phyloP scores from a whole-genome alignment of 2,113 vertebrate genomes.

The Apus apus region DNA sequence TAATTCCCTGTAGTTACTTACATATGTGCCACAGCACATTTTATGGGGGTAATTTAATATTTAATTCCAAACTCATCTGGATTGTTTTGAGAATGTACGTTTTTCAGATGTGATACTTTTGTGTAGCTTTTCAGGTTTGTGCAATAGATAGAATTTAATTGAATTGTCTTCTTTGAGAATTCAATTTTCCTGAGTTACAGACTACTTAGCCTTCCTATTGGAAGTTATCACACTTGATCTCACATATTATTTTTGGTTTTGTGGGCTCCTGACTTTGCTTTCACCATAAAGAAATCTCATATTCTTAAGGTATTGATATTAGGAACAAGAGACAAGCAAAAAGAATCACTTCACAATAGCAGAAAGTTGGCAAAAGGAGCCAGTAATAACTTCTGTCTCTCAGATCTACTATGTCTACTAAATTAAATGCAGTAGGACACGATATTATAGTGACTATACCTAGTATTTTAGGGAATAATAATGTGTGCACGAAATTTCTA shows the following conservation, averaged over 20 bases:
- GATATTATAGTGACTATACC: neutral
- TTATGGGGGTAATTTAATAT: neutral
- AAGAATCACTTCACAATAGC: neutral
- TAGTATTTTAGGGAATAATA: neutral
- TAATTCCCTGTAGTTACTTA: neutral
- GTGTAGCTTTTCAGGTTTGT: neutral
- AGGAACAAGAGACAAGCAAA: neutral
- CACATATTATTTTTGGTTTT: neutral
- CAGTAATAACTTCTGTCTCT: neutral
- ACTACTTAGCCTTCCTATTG: neutral
- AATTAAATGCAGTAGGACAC: neutral
- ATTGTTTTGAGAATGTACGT: neutral
- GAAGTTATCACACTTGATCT: neutral
- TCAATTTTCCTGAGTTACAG: neutral
- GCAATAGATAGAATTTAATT: neutral
- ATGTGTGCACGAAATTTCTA: neutral
- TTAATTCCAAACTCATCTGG: neutral
- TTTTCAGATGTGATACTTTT: neutral
- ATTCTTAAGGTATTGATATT: neutral
- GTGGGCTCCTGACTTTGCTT: neutral
- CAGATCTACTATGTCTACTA: neutral
- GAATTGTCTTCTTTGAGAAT: neutral
- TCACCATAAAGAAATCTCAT: constrained; percentile 2
- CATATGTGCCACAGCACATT: neutral
- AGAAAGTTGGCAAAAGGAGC: neutral